These are phyloP conservation scores for Novumbra hubbsi DNA, from an alignment of 2,797 vertebrate genomes.

Conservation along the genomic window DNA sequence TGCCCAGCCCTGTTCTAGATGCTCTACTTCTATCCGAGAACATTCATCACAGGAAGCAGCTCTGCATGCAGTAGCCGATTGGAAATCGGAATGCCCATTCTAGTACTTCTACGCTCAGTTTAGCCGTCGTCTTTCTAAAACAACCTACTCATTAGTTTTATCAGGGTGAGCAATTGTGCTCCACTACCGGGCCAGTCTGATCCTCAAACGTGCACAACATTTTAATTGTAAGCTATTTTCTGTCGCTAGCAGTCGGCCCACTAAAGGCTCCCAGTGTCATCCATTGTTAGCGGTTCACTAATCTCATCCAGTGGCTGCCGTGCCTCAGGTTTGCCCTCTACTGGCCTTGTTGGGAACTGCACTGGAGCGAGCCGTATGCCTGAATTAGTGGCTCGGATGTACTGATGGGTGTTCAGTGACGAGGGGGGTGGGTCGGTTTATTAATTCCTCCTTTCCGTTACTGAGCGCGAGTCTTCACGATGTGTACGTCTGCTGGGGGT, in stretches of 20 bases:
- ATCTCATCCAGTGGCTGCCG: not conserved
- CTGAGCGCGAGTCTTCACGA: constrained; percentile 11
- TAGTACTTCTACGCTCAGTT: not conserved
- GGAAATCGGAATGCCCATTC: too few relatives aligned
- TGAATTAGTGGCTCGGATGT: constrained; percentile 47
- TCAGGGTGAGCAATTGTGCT: too few relatives aligned
- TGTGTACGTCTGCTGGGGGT: constrained; percentile 49
- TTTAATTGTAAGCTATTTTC: not conserved
- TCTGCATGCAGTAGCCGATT: too few relatives aligned
- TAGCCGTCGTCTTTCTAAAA: not conserved
- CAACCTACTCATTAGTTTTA: not conserved
- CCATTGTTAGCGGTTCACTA: not conserved
- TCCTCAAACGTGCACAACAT: not conserved
- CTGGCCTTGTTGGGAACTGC: constrained; percentile 54
- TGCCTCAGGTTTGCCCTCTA: constrained; percentile 60
- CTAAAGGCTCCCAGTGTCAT: not conserved
- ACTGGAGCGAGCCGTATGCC: constrained; percentile 44
- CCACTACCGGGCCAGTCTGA: too few relatives aligned
- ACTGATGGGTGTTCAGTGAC: constrained; percentile 31
- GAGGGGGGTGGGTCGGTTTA: not conserved
- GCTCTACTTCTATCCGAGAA: too few relatives aligned
- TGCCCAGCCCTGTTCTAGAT: too few relatives aligned
- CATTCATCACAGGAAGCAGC: too few relatives aligned
- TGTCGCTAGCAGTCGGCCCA: not conserved
- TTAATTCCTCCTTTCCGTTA: not conserved